Evolutionary conservation across 1,140 invertebrate genomes (phyloP).

Genomic region (Phocides pigmalion): DNA sequence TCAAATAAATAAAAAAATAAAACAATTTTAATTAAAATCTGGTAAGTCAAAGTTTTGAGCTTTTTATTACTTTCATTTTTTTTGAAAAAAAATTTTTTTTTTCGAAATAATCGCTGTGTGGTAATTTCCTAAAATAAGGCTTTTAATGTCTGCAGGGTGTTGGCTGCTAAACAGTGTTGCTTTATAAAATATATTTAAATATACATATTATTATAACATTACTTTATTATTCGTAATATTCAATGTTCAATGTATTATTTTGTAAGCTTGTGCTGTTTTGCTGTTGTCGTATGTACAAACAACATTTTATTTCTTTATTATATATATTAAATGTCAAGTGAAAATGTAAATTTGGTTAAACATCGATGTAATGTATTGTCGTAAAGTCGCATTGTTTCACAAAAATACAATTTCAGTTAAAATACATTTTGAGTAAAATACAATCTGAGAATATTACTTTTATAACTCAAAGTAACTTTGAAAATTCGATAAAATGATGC

Average conservation of each 20-base stretch:
- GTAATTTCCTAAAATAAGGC: slow-evolving; percentile 63
- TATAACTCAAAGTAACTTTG: neutral
- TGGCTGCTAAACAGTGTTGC: slow-evolving; percentile 70
- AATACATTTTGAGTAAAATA: neutral
- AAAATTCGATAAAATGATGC: slow-evolving; percentile 46
- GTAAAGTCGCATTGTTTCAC: slow-evolving; percentile 51
- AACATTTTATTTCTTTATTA: slow-evolving; percentile 40
- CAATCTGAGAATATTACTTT: too few relatives aligned
- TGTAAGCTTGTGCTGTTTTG: slow-evolving; percentile 53
- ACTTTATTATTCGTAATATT: slow-evolving; percentile 33
- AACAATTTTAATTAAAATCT: too few relatives aligned
- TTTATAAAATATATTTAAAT: slow-evolving; percentile 45
- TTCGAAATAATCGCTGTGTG: slow-evolving; percentile 60
- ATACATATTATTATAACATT: slow-evolving; percentile 14
- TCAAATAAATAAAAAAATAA: too few relatives aligned
- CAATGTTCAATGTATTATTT: slow-evolving; percentile 38
- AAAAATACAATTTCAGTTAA: neutral
- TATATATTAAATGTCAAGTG: slow-evolving; percentile 42
- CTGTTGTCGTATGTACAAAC: slow-evolving; percentile 42
- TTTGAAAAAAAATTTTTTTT: too few relatives aligned
- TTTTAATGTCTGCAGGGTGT: slow-evolving; percentile 82
- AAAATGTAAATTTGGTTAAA: slow-evolving; percentile 43
- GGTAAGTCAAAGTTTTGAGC: too few relatives aligned
- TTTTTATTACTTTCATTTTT: too few relatives aligned
- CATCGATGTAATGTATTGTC: slow-evolving; percentile 50